Percentiles rank a stretch among this genome's conserved stretches.
Conservation (phyloP, 2,113 vertebrate species). For the Pristiophorus japonicus region DNA sequence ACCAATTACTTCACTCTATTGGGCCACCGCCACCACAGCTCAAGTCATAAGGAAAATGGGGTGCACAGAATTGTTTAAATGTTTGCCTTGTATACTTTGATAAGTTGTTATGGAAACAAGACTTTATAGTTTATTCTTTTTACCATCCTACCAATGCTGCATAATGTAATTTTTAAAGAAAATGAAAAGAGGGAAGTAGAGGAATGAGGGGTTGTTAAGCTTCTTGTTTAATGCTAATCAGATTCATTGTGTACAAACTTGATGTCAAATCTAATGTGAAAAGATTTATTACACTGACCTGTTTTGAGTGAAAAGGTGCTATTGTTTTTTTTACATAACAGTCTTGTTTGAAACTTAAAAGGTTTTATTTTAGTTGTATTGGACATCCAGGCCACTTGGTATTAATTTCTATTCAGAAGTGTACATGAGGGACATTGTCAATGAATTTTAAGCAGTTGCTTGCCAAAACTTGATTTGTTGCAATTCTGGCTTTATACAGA, state of each 20-base stretch:
- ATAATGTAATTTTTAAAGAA: not conserved
- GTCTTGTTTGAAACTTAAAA: not conserved
- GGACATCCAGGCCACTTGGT: conserved; percentile 4
- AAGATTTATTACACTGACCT: not conserved
- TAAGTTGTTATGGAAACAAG: not conserved
- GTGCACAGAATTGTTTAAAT: not conserved
- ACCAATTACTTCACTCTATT: not conserved
- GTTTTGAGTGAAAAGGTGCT: conserved; percentile 26
- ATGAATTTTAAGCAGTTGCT: conserved; percentile 23
- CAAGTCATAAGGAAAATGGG: conserved; percentile 6
- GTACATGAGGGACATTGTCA: not conserved
- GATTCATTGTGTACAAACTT: not conserved
- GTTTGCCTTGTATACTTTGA: not conserved
- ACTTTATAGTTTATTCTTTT: not conserved
- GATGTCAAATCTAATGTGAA: conserved; percentile 25
- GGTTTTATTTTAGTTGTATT: conserved; percentile 25
- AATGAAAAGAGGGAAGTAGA: not conserved
- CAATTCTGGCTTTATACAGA: not conserved
- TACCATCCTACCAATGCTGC: not conserved
- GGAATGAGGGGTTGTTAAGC: not conserved
- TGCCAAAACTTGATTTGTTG: not conserved
- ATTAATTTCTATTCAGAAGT: conserved; percentile 22
- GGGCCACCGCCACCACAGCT: conserved; percentile 13
- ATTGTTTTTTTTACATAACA: conserved; percentile 8
- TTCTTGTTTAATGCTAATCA: not conserved